phyloP scores from a whole-genome alignment of 2,888 invertebrate genomes.

The Augiades crinisus region DNA sequence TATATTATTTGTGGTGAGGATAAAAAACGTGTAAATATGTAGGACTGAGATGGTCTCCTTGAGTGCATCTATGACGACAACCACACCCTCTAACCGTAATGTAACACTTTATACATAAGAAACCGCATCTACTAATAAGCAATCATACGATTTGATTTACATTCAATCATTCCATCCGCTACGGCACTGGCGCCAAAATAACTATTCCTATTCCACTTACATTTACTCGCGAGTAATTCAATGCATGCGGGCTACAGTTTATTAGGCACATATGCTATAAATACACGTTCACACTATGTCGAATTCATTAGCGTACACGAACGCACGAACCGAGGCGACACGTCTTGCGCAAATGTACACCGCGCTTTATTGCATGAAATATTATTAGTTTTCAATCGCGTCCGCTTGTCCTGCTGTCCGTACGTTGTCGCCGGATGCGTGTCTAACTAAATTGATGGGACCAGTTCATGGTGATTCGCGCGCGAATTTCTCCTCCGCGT shows the following conservation, averaged over 20 bases:
- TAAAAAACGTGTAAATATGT: too few relatives aligned
- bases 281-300: conserved; percentile 19
- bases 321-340: conserved; percentile 32
- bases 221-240: conserved; percentile 17
- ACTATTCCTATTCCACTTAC: conserved; percentile 5
- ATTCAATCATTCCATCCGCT: neutral
- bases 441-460: conserved; percentile 68
- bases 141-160: too few relatives aligned
- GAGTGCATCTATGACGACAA: too few relatives aligned
- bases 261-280: conserved; percentile 16
- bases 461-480: conserved; percentile 48
- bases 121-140: too few relatives aligned
- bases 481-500: conserved; percentile 58
- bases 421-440: conserved; percentile 65
- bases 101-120: too few relatives aligned
- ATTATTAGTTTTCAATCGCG: conserved; percentile 59
- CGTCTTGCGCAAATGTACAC: conserved; percentile 55
- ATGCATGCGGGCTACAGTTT: conserved; percentile 19
- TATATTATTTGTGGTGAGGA: too few relatives aligned
- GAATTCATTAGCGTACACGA: conserved; percentile 19
- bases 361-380: conserved; percentile 29
- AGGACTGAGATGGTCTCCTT: too few relatives aligned
- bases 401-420: conserved; percentile 62
- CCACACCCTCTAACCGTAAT: too few relatives aligned
- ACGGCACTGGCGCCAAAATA: conserved; percentile 1